phyloP scores from a whole-genome alignment of 1,140 invertebrate genomes.

The Mamestra configurata region DNA sequence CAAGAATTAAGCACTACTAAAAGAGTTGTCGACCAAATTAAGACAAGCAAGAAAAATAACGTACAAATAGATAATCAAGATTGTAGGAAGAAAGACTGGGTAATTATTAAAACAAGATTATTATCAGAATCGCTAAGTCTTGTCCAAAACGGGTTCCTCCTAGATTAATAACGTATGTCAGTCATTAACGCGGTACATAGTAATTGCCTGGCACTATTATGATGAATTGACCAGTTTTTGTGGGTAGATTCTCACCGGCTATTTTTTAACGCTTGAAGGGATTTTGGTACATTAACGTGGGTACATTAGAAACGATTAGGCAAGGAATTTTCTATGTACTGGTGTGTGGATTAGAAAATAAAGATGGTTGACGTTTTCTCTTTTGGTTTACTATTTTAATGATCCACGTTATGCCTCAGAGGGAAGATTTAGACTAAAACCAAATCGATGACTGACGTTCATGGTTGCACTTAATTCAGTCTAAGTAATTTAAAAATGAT shows the following conservation, averaged over 20 bases:
- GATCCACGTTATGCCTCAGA: neutral
- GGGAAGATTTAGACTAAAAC: too few species aligned
- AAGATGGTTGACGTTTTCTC: neutral
- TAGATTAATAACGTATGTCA: slow-evolving; percentile 80
- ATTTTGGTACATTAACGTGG: slow-evolving; percentile 57
- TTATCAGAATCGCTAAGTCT: slow-evolving; percentile 83
- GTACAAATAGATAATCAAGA: slow-evolving; percentile 83
- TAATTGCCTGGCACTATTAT: slow-evolving; percentile 86
- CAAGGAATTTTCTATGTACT: slow-evolving; percentile 32
- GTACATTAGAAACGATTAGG: slow-evolving; percentile 41
- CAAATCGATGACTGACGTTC: too few species aligned
- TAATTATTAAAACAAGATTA: slow-evolving; percentile 87
- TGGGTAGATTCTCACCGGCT: slow-evolving; percentile 69
- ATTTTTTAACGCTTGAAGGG: slow-evolving; percentile 76
- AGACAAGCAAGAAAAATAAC: slow-evolving; percentile 74
- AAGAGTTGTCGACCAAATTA: slow-evolving; percentile 81
- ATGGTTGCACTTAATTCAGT: too few species aligned
- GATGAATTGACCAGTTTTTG: slow-evolving; percentile 84
- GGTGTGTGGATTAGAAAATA: slow-evolving; percentile 11
- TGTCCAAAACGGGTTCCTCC: slow-evolving; percentile 80
- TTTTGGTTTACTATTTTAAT: neutral
- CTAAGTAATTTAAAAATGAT: too few species aligned
- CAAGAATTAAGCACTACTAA: slow-evolving; percentile 78
- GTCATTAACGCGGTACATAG: slow-evolving; percentile 83
- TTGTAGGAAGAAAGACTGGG: slow-evolving; percentile 82